These are phyloP conservation scores for Platyscapa corneri DNA, from an alignment of 1,140 invertebrate genomes.

Conservation along the genomic window DNA sequence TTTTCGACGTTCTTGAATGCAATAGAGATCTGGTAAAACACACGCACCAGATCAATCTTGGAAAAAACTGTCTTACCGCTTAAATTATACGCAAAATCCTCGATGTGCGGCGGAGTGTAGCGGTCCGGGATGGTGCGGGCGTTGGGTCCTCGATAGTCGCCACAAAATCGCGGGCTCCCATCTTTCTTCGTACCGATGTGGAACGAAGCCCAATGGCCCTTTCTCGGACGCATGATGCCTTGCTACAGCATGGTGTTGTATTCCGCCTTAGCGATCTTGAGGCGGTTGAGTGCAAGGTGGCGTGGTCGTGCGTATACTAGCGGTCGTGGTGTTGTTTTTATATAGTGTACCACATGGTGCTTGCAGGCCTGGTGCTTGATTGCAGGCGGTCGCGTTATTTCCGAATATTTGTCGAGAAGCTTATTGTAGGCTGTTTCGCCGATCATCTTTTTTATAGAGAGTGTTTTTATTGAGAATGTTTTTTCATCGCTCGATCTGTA, in stretches of 20 bases:
- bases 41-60: constrained; percentile 65
- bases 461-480: too few species aligned
- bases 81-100: constrained; percentile 64
- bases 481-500: neutral
- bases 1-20: neutral
- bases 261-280: neutral
- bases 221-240: constrained; percentile 57
- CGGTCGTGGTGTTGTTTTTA: neutral
- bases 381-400: neutral
- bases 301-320: neutral
- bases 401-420: constrained; percentile 6
- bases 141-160: constrained; percentile 74
- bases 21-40: constrained; percentile 5
- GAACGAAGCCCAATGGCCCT: constrained; percentile 67
- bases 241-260: constrained; percentile 53
- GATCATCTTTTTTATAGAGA: neutral
- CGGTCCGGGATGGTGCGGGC: constrained; percentile 46
- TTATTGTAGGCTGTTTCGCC: neutral
- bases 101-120: too few species aligned
- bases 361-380: neutral
- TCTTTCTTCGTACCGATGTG: constrained; percentile 69
- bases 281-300: too few species aligned
- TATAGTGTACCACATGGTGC: neutral
- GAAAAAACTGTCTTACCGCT: constrained; percentile 66
- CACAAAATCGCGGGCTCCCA: constrained; percentile 68